Evolutionary conservation across 2,113 vertebrate species (phyloP), one percentile per base, ranked within the genome.

Genomic region (Brachyhypopomus gauderio): DNA sequence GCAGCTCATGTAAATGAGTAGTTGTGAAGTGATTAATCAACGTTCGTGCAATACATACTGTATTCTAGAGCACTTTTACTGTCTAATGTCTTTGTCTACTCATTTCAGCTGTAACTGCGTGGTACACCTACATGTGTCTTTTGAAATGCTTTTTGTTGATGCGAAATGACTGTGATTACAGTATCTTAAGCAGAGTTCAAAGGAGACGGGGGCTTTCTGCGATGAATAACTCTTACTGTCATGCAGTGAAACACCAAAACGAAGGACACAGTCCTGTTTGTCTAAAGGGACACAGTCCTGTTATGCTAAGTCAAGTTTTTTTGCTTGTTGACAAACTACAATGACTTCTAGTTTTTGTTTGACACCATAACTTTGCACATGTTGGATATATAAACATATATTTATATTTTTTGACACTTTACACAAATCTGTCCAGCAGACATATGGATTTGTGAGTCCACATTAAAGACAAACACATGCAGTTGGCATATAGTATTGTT

Each of bases 381-480:
- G 30, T 30, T 45, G 63, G 36, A 34, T 67, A 27, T 30, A 60
- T 52, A 20, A 48, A 60, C 1, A 16, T 63, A n/a, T 22, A 4
- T 60, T 20, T 60, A 17, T 17, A 30, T 66, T 66, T 1, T 30
- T 66, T 77, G 75, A 2, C 73, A 41, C 58, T 60, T 11, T 75
- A 48, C 36, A 19, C 60, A 66, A 1, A 20, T 48, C 70, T 75
- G 38, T 72, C 52, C n/a, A 52, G 14, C 1, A 34, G 25, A 70
- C 45, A 52, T 62, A 60, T 55, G 22, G 48, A 72, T 70, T 48
- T 84, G 83, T 79, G 23, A 58, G 25, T 48, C 69, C 55, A 72
- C 27, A 85, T 85, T 85, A 85, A 85, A 85, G 79, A 48, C 38
- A 71, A 62, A 5, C 75, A 63, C 76, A 23, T 78, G 71, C 76